Percentiles rank a stretch among this genome's conserved stretches.
phyloP scores from a whole-genome alignment of 1,140 invertebrate genomes.

The Eriosoma lanigerum region DNA sequence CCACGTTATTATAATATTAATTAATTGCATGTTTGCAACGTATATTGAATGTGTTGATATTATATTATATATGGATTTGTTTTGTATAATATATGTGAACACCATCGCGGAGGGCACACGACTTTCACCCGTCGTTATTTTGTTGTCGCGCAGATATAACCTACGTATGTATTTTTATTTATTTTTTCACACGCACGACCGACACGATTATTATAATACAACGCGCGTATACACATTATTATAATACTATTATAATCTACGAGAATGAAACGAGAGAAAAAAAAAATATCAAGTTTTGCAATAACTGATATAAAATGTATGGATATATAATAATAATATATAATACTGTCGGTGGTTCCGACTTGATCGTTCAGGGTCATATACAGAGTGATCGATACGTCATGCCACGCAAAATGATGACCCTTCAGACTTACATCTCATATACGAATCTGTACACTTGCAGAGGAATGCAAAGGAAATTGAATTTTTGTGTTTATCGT shows the following conservation, averaged over 20 bases:
- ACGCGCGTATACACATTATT: too few relatives aligned
- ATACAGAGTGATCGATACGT: background rate
- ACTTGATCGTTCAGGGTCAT: background rate
- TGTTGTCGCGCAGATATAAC: background rate
- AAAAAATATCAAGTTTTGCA: background rate
- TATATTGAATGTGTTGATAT: too few relatives aligned
- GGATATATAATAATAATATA: too few relatives aligned
- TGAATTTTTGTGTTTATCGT: too few relatives aligned
- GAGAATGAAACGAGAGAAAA: background rate
- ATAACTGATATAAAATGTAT: too few relatives aligned
- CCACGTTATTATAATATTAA: too few relatives aligned
- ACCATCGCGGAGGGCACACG: background rate
- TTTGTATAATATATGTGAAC: background rate
- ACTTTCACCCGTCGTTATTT: constrained; percentile 7
- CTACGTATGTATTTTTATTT: background rate
- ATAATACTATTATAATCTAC: too few relatives aligned
- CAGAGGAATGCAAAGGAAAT: too few relatives aligned
- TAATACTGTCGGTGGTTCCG: too few relatives aligned
- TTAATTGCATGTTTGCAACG: background rate
- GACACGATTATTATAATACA: background rate
- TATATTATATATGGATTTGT: background rate
- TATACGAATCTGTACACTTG: too few relatives aligned
- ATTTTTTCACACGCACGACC: background rate
- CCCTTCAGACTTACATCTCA: too few relatives aligned
- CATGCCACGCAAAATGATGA: too few relatives aligned